These are phyloP conservation scores for Ctenopoma multispine DNA, from an alignment of 2,797 vertebrate genomes.

Conservation along the genomic window DNA sequence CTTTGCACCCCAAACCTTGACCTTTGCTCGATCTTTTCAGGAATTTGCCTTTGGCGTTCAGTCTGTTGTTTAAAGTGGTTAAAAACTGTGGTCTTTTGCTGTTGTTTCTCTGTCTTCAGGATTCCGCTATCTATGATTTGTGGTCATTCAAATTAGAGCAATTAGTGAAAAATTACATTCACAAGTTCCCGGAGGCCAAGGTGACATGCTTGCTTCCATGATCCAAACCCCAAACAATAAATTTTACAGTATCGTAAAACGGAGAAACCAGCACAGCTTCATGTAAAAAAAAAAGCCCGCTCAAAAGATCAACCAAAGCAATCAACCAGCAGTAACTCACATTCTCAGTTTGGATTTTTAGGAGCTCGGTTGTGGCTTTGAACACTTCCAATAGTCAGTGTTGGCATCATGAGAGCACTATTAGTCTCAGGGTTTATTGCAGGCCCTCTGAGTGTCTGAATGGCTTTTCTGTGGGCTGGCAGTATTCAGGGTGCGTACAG, in stretches of 20 bases:
- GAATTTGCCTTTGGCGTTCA: slow-evolving; percentile 72
- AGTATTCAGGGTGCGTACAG: slow-evolving; percentile 75
- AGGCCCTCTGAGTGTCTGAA: slow-evolving; percentile 59
- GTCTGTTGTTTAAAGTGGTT: slow-evolving; percentile 44
- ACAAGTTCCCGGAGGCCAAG: not conserved
- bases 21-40: slow-evolving; percentile 75
- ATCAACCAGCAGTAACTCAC: slow-evolving; percentile 1
- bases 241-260: not conserved
- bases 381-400: slow-evolving; percentile 17
- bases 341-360: slow-evolving; percentile 4
- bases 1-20: slow-evolving; percentile 79
- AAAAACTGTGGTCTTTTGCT: slow-evolving; percentile 34
- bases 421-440: slow-evolving; percentile 62
- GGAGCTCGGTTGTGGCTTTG: slow-evolving; percentile 11
- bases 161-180: not conserved
- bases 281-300: not conserved
- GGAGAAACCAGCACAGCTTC: not conserved
- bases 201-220: not conserved
- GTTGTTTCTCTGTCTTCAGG: not conserved
- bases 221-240: not conserved
- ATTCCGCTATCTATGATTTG: not conserved
- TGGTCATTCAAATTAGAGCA: not conserved
- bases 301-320: not conserved
- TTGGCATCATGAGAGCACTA: slow-evolving; percentile 47
- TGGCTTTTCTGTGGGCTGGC: slow-evolving; percentile 59